Evolutionary conservation across 2,888 invertebrate species (phyloP), one percentile per base, ranked within the genome.

Genomic region (Acleris emargana): DNA sequence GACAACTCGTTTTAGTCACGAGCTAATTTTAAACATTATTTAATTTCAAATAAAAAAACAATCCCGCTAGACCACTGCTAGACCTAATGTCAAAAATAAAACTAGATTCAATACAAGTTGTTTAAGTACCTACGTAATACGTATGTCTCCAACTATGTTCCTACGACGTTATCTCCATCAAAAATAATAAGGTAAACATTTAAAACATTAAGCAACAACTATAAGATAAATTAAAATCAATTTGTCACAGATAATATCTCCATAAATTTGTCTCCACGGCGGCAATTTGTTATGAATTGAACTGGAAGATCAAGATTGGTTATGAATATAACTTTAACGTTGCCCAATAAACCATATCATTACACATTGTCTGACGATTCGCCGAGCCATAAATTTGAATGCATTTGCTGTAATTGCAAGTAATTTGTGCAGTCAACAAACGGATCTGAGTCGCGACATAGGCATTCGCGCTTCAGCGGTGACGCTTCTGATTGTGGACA

Each of bases 171-270:
- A 32, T 9, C 32, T 32, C 32, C 32, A 32, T 4, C 38, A 1
- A 20, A 42, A 22, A 54, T 42, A 54, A 54, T 6, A 16, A 38
- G 2, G 43, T 43, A 22, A 55, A 25, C 28, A 32, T 43, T 17
- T n/a, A 49, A 17, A 57, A 17, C 28, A 32, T 43, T 49, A 42
- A 53, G 9, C n/a, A 59, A 22, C 4, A 49, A 43, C 16, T 20
- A 25, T 22, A 51, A 60, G 64, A 59, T 60, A 60, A 59, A 59
- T 64, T 54, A 50, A 28, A 49, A 52, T n/a, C 50, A 64, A 60
- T 64, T 64, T 64, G 59, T 64, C 59, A 59, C 25, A 64, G 64
- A 64, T 64, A 59, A 64, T 43, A 59, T 64, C 64, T 54, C 54
- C 43, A 60, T 64, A 49, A 64, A 60, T 64, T 64, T 55, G 55